These are phyloP conservation scores for Temnothorax longispinosus DNA, from an alignment of 1,140 invertebrate species.

Conservation along the genomic window DNA sequence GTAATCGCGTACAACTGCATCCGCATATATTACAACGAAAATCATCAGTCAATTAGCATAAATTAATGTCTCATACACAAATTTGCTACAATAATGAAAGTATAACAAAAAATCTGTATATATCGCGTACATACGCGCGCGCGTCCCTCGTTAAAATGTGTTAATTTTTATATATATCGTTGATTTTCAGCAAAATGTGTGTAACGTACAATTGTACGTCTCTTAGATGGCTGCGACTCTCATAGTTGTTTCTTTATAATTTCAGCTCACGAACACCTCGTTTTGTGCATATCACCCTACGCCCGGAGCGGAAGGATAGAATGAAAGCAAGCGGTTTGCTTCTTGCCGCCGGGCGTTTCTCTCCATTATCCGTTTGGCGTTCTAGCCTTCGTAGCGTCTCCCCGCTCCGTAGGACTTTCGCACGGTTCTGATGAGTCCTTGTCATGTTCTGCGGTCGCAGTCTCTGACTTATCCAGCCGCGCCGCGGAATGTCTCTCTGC, in stretches of 20 bases:
- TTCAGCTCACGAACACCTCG: neutral
- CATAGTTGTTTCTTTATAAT: neutral
- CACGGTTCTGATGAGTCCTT: slow-evolving; percentile 81
- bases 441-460: slow-evolving; percentile 78
- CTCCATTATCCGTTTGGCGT: slow-evolving; percentile 48
- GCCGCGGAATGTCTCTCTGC: slow-evolving; percentile 48
- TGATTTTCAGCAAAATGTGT: neutral
- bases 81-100: neutral
- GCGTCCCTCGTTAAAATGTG: too few relatives aligned
- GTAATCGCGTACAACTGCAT: neutral
- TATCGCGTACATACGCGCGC: neutral
- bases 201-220: neutral
- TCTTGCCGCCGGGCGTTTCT: slow-evolving; percentile 27
- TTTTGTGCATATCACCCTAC: slow-evolving; percentile 12
- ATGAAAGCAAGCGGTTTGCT: slow-evolving; percentile 29
- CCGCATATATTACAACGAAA: neutral
- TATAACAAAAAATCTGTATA: neutral
- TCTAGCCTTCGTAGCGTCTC: slow-evolving; percentile 54
- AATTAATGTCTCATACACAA: neutral
- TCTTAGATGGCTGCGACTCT: neutral
- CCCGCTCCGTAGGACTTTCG: slow-evolving; percentile 77
- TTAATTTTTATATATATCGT: slow-evolving; percentile 2
- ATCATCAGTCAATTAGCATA: neutral
- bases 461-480: slow-evolving; percentile 67
- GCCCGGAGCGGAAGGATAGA: slow-evolving; percentile 24